Conservation (phyloP, 2,888 invertebrate genomes). For the Epinotia demarniana region DNA sequence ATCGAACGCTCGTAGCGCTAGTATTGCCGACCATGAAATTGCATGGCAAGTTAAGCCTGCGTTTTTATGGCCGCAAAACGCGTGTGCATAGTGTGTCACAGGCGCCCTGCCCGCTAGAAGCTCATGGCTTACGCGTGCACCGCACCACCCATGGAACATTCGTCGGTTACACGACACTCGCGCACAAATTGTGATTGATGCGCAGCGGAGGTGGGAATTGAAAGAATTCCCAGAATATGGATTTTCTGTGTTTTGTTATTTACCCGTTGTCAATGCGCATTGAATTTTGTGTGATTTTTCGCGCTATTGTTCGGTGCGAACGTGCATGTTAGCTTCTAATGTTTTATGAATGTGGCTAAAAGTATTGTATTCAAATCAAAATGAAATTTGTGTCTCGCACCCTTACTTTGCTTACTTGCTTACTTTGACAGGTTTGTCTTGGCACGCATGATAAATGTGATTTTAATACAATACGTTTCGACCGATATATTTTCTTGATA, state of each 20-base stretch:
- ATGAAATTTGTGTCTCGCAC: too few relatives aligned
- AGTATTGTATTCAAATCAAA: too few relatives aligned
- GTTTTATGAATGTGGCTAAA: too few relatives aligned
- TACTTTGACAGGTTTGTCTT: too few relatives aligned
- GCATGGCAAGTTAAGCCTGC: background rate
- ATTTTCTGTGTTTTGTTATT: conserved; percentile 36
- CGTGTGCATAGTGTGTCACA: background rate
- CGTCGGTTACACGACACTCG: conserved; percentile 50
- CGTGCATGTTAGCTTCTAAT: too few relatives aligned
- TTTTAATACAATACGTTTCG: too few relatives aligned
- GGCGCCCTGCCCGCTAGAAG: background rate
- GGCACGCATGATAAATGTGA: too few relatives aligned
- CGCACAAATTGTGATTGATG: conserved; percentile 57
- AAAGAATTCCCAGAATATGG: conserved; percentile 39
- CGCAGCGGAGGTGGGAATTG: conserved; percentile 44
- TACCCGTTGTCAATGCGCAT: conserved; percentile 27
- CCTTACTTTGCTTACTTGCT: too few relatives aligned
- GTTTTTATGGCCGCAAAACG: too few relatives aligned
- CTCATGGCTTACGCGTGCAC: conserved; percentile 14
- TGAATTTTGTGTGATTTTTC: conserved; percentile 4
- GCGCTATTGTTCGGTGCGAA: background rate
- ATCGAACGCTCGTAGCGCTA: background rate
- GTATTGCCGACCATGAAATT: background rate
- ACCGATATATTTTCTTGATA: too few relatives aligned
- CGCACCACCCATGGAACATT: conserved; percentile 28